These are phyloP conservation scores for Clupea harengus DNA, from an alignment of 2,113 vertebrate species.

Conservation along the genomic window DNA sequence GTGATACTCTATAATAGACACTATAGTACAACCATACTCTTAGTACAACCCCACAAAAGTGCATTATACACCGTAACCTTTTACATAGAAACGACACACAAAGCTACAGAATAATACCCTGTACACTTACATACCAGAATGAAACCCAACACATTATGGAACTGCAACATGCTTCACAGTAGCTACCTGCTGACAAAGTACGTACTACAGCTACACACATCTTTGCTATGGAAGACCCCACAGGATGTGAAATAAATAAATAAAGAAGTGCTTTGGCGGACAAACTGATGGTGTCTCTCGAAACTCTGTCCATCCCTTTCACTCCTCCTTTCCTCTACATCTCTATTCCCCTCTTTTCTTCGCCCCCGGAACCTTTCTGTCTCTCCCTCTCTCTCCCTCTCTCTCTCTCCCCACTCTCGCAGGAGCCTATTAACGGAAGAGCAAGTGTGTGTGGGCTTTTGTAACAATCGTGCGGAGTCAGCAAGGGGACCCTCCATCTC, in stretches of 20 bases:
- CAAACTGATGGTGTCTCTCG: background rate
- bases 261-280: background rate
- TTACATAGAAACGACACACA: too few species aligned
- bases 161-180: background rate
- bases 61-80: too few species aligned
- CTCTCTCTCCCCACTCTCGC: constrained; percentile 2
- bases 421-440: constrained; percentile 56
- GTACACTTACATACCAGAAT: background rate
- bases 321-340: background rate
- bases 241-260: too few species aligned
- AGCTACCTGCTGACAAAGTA: background rate
- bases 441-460: background rate
- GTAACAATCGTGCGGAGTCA: constrained; percentile 52
- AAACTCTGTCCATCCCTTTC: background rate
- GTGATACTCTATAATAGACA: too few species aligned
- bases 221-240: background rate
- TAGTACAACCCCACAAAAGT: too few species aligned
- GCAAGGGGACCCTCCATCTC: constrained; percentile 52
- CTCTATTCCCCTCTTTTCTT: background rate
- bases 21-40: too few species aligned
- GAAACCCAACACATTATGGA: background rate
- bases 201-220: background rate
- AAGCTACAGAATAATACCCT: background rate
- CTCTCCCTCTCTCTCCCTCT: background rate
- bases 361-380: background rate